Conservation (phyloP, 2,113 vertebrate species). For the Rhegmatorhina hoffmannsi region DNA sequence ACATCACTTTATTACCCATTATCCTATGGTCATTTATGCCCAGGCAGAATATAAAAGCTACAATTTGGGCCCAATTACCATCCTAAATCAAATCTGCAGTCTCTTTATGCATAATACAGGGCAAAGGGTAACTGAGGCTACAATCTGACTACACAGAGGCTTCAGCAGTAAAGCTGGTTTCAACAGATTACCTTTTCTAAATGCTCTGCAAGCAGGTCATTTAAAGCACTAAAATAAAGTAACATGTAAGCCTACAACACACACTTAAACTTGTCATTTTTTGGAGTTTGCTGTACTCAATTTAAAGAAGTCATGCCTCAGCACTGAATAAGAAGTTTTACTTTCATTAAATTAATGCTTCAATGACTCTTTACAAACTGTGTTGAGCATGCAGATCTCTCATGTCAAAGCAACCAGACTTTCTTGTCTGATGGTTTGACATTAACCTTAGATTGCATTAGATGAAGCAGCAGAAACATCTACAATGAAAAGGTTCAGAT, state of each 20-base stretch:
- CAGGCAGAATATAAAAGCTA: constrained; percentile 4
- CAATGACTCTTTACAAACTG: not conserved
- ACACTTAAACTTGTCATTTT: not conserved
- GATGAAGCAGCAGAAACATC: not conserved
- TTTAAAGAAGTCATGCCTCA: not conserved
- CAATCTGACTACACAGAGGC: not conserved
- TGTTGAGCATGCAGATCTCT: not conserved
- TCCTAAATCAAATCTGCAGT: constrained; percentile 20
- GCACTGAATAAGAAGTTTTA: not conserved
- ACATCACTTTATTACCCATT: not conserved
- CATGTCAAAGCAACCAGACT: not conserved
- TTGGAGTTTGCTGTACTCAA: not conserved
- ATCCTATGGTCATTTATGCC: not conserved
- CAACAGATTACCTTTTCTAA: constrained; percentile 44
- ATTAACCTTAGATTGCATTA: not conserved
- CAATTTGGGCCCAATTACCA: constrained; percentile 12
- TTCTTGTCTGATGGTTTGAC: not conserved
- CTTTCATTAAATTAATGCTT: constrained; percentile 9
- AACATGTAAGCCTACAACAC: not conserved
- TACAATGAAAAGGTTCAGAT: not conserved
- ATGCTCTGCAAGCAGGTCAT: constrained; percentile 26
- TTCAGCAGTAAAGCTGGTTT: constrained; percentile 42
- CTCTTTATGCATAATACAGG: not conserved
- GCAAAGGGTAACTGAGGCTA: not conserved
- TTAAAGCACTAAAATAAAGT: not conserved